Percentiles rank a stretch among this genome's conserved stretches.
Evolutionary conservation across 2,797 vertebrate species (phyloP).

Genomic region (Sphaeramia orbicularis): DNA sequence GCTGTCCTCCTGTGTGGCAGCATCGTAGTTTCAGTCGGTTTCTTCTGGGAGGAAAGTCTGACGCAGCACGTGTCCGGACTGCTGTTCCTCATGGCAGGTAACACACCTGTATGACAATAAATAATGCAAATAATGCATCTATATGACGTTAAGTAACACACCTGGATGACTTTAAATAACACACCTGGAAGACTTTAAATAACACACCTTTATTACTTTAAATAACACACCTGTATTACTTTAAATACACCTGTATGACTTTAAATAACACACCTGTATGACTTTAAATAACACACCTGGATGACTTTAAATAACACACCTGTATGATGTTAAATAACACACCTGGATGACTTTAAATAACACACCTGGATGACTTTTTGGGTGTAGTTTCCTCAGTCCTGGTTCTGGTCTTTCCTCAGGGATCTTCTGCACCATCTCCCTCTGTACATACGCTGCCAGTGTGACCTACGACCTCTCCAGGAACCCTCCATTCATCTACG

Average conservation of each 20-base stretch:
- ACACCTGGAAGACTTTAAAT: too few species aligned
- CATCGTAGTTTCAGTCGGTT: conserved; percentile 86
- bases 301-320: too few species aligned
- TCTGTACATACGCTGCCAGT: conserved; percentile 90
- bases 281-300: too few species aligned
- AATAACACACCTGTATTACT: too few species aligned
- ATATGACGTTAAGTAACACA: not conserved
- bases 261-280: too few species aligned
- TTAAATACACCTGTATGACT: too few species aligned
- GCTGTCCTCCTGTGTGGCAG: conserved; percentile 89
- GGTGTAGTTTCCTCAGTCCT: not conserved
- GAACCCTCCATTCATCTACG: conserved; percentile 89
- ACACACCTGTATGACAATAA: conserved; percentile 8
- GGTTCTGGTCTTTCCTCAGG: conserved; percentile 71
- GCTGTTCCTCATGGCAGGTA: conserved; percentile 92
- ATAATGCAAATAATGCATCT: too few species aligned
- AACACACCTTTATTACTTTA: not conserved
- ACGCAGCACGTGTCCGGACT: conserved; percentile 89
- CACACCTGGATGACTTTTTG: too few species aligned
- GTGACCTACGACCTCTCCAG: conserved; percentile 90
- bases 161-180: too few species aligned
- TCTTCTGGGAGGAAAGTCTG: conserved; percentile 92
- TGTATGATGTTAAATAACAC: not conserved
- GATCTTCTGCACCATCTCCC: conserved; percentile 92
- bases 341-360: too few species aligned